These are phyloP conservation scores for Scleropages formosus DNA, from an alignment of 2,797 vertebrate genomes.

Conservation along the genomic window DNA sequence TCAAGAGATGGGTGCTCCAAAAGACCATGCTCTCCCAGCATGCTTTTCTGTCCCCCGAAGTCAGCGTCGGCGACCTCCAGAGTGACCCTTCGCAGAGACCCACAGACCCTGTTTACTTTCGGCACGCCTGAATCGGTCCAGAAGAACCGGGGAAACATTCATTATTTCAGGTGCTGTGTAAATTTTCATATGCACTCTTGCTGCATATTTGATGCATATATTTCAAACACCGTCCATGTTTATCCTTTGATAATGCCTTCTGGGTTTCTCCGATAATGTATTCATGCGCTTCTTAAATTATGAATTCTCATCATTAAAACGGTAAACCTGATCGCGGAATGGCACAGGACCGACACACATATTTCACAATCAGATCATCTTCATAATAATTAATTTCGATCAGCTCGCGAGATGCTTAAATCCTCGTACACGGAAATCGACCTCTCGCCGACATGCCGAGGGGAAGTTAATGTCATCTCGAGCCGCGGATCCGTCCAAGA, in stretches of 20 bases:
- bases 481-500: slow-evolving; percentile 43
- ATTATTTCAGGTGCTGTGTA: background rate
- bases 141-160: background rate
- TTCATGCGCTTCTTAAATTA: slow-evolving; percentile 28
- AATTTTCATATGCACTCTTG: background rate
- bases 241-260: slow-evolving; percentile 27
- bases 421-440: slow-evolving; percentile 45
- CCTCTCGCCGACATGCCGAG: slow-evolving; percentile 49
- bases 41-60: background rate
- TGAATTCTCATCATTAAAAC: slow-evolving; percentile 25
- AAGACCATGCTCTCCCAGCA: background rate
- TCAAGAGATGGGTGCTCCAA: background rate
- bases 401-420: slow-evolving; percentile 50
- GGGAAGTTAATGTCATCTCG: slow-evolving; percentile 59
- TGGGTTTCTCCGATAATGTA: slow-evolving; percentile 21
- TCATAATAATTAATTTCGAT: slow-evolving; percentile 49
- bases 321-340: slow-evolving; percentile 15
- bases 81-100: background rate
- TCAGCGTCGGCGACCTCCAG: background rate
- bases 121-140: background rate
- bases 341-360: slow-evolving; percentile 14
- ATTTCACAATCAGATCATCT: slow-evolving; percentile 31
- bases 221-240: slow-evolving; percentile 16
- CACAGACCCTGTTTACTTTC: background rate
- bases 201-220: slow-evolving; percentile 21